Evolutionary conservation across 1,140 invertebrate species (phyloP).

Genomic region (Plutomurus gul): DNA sequence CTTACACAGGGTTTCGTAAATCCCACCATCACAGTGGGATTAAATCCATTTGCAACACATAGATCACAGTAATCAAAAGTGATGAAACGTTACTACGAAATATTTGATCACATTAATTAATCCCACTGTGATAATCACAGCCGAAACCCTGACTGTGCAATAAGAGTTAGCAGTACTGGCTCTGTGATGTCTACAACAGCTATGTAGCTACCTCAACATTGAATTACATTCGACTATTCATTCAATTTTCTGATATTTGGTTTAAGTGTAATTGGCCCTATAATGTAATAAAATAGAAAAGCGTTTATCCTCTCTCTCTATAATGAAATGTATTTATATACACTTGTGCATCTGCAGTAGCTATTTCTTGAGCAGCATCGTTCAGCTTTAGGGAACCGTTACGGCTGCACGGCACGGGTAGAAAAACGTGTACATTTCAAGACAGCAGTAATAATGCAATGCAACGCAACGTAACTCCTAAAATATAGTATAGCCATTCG

Average conservation of each 20-base stretch:
- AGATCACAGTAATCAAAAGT: too few species aligned
- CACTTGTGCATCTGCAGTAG: neutral
- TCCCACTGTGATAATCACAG: too few species aligned
- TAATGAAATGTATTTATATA: neutral
- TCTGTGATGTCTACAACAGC: neutral
- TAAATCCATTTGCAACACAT: too few species aligned
- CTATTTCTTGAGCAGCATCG: neutral
- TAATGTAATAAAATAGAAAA: neutral
- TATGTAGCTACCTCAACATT: neutral
- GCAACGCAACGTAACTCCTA: too few species aligned
- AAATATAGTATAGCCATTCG: neutral
- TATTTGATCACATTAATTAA: too few species aligned
- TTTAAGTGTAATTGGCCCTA: neutral
- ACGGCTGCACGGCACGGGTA: neutral
- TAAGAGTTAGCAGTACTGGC: neutral
- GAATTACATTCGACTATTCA: neutral
- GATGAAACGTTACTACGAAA: too few species aligned
- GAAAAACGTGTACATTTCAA: neutral
- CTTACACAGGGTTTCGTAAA: too few species aligned
- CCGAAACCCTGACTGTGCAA: too few species aligned
- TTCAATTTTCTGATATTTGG: neutral
- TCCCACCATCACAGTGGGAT: too few species aligned
- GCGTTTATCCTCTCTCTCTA: neutral
- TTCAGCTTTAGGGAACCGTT: slow-evolving; percentile 11
- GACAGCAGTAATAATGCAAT: too few species aligned